Evolutionary conservation across 1,140 invertebrate species (phyloP).

Genomic region (Lepidostoma basale): DNA sequence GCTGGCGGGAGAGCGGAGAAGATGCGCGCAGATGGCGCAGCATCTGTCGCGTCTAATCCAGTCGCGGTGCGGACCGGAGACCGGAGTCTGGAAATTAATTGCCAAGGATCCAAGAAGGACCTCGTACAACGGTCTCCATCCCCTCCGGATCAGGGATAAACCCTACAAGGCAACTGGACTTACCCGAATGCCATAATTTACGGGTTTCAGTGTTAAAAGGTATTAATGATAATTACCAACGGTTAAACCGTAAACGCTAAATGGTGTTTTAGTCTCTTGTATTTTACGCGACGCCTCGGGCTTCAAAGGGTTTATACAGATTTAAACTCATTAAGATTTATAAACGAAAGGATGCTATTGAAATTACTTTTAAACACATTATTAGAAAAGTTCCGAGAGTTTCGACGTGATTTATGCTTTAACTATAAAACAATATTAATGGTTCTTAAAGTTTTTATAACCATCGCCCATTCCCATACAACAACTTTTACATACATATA

Average conservation of each 20-base stretch:
- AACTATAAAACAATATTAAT: neutral
- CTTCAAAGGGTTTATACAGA: slow-evolving; percentile 44
- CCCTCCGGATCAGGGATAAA: slow-evolving; percentile 43
- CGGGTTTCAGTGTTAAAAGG: slow-evolving; percentile 47
- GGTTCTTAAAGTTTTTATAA: no score
- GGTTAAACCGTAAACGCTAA: slow-evolving; percentile 47
- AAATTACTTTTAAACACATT: slow-evolving; percentile 28
- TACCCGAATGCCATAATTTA: slow-evolving; percentile 46
- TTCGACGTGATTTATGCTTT: slow-evolving; percentile 7
- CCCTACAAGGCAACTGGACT: slow-evolving; percentile 46
- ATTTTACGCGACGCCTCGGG: slow-evolving; percentile 39
- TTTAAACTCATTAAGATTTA: slow-evolving; percentile 47
- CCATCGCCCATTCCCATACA: no score
- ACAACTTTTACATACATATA: no score
- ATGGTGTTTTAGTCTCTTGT: slow-evolving; percentile 47
- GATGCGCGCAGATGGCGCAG: slow-evolving; percentile 38
- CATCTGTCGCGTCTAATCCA: slow-evolving; percentile 46
- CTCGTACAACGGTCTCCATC: slow-evolving; percentile 15
- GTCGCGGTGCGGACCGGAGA: slow-evolving; percentile 35
- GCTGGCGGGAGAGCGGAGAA: neutral
- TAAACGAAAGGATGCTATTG: slow-evolving; percentile 37
- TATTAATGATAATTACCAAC: slow-evolving; percentile 47
- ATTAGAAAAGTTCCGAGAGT: slow-evolving; percentile 6
- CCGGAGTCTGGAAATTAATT: slow-evolving; percentile 45
- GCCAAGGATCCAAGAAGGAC: slow-evolving; percentile 29